Evolutionary conservation across 2,888 invertebrate species (phyloP).

Genomic region (Rugalucina vietnamica): DNA sequence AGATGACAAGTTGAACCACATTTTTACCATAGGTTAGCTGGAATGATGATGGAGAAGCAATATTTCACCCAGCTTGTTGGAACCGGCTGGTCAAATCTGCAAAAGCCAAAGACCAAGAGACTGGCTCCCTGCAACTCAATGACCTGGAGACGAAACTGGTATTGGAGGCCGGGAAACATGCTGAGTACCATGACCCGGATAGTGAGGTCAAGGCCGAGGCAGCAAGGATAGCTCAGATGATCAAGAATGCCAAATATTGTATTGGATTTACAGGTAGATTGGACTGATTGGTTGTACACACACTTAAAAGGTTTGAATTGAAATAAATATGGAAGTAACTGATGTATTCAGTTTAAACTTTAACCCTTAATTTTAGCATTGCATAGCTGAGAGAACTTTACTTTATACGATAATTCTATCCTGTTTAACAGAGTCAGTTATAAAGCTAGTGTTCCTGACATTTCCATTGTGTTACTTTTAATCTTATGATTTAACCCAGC

Average conservation of each 20-base stretch:
- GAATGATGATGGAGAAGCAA: conserved; percentile 62
- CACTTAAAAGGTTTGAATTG: too few relatives aligned
- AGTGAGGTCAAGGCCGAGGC: conserved; percentile 64
- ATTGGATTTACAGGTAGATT: conserved; percentile 75
- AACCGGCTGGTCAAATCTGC: conserved; percentile 28
- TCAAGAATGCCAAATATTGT: conserved; percentile 68
- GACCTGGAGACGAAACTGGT: conserved; percentile 68
- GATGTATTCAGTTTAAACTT: too few relatives aligned
- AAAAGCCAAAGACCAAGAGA: conserved; percentile 14
- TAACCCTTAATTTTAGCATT: too few relatives aligned
- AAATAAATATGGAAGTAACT: too few relatives aligned
- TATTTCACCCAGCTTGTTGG: conserved; percentile 72
- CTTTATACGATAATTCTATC: too few relatives aligned
- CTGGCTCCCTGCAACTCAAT: conserved; percentile 15
- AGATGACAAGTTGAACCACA: too few relatives aligned
- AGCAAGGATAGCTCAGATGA: conserved; percentile 68
- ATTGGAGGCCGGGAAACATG: conserved; percentile 73
- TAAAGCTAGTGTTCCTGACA: too few relatives aligned
- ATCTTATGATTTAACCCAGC: too few relatives aligned
- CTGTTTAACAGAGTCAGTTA: too few relatives aligned
- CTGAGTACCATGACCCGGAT: conserved; percentile 74
- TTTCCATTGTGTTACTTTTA: too few relatives aligned
- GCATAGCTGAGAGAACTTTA: too few relatives aligned
- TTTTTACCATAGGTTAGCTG: conserved; percentile 57
- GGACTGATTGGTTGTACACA: too few relatives aligned